Conservation (phyloP, 2,797 vertebrate species). For the Podarcis lilfordi region DNA sequence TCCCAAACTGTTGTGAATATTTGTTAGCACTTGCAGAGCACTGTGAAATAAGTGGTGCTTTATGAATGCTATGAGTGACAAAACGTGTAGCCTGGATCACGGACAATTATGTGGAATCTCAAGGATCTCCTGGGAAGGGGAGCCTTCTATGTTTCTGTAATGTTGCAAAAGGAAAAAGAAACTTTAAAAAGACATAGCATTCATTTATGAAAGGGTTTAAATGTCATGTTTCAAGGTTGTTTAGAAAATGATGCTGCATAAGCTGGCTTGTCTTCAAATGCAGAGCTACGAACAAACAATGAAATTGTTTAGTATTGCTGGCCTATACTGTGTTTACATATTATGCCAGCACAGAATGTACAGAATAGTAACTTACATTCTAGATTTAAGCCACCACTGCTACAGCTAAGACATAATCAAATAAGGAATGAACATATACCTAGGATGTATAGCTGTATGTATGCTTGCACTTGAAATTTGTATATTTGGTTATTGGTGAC, state of each 20-base stretch:
- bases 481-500: neutral
- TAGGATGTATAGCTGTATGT: neutral
- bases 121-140: neutral
- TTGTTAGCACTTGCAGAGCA: too few relatives aligned
- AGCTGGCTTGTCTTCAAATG: neutral
- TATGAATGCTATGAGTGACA: too few relatives aligned
- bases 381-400: neutral
- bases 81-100: neutral
- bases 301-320: too few relatives aligned
- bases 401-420: neutral
- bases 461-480: neutral
- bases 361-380: neutral
- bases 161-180: neutral
- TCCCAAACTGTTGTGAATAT: conserved; percentile 46
- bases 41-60: too few relatives aligned
- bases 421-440: neutral
- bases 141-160: neutral
- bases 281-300: neutral
- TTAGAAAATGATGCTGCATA: neutral
- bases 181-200: neutral
- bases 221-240: neutral
- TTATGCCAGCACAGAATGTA: neutral
- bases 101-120: neutral
- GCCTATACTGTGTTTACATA: neutral
- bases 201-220: neutral